These are phyloP conservation scores for Argyrosomus japonicus DNA, from an alignment of 2,113 vertebrate species.

Conservation along the genomic window DNA sequence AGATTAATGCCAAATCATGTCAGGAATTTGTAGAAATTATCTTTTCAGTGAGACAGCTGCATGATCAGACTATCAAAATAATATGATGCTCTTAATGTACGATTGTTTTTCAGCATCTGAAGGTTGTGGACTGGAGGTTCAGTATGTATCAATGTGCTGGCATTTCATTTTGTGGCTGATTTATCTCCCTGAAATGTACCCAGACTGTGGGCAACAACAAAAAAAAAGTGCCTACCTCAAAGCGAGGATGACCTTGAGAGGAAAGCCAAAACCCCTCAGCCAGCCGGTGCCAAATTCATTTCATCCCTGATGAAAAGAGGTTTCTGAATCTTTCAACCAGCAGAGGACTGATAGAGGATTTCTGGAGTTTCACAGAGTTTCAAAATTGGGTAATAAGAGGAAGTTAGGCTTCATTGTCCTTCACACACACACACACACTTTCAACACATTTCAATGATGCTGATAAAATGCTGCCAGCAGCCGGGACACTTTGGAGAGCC, in stretches of 20 bases:
- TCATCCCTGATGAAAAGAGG: slow-evolving; percentile 68
- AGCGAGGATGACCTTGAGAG: slow-evolving; percentile 66
- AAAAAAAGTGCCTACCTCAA: slow-evolving; percentile 37
- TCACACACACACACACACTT: slow-evolving; percentile 33
- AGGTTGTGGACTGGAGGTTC: not conserved
- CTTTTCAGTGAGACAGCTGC: not conserved
- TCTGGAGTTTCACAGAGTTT: slow-evolving; percentile 49
- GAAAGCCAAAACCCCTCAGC: slow-evolving; percentile 47
- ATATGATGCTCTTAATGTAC: not conserved
- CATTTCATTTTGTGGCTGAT: slow-evolving; percentile 11
- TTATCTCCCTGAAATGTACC: slow-evolving; percentile 20
- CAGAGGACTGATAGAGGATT: slow-evolving; percentile 50
- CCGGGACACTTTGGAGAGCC: slow-evolving; percentile 14
- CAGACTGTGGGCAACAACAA: slow-evolving; percentile 12
- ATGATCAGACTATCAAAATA: slow-evolving; percentile 20
- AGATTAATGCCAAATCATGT: slow-evolving; percentile 13
- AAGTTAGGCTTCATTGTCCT: slow-evolving; percentile 36
- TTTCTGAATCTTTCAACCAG: slow-evolving; percentile 57
- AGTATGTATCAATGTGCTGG: not conserved
- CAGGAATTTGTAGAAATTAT: slow-evolving; percentile 7
- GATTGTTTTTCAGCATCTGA: not conserved
- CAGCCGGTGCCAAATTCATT: slow-evolving; percentile 65
- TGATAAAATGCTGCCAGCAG: slow-evolving; percentile 42
- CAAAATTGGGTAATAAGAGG: slow-evolving; percentile 40
- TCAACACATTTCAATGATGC: slow-evolving; percentile 68